Evolutionary conservation across 92 coral and sea anemone genomes (phyloP).

Genomic region (Porites lobata): DNA sequence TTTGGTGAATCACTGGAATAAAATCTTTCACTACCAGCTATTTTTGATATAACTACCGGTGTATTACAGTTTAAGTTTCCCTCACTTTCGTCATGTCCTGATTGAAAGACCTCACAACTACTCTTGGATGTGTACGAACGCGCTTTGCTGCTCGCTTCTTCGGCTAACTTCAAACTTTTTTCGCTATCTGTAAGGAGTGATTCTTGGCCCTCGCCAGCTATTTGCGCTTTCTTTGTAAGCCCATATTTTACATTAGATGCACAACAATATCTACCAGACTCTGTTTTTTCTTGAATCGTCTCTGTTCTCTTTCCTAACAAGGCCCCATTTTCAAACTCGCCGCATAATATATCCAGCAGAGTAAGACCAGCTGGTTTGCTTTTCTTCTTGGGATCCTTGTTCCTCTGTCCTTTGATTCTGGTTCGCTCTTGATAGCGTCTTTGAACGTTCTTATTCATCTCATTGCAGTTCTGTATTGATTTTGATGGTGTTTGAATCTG

Average conservation of each 20-base stretch:
- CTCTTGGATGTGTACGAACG: neutral
- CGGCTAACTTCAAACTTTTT: neutral
- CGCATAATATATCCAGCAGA: conserved; percentile 37
- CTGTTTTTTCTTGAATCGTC: neutral
- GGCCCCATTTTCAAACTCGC: conserved; percentile 28
- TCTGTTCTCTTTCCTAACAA: neutral
- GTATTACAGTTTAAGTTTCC: neutral
- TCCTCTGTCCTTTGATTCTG: neutral
- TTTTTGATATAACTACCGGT: neutral
- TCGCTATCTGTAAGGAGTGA: neutral
- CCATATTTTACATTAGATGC: neutral
- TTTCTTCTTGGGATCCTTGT: neutral
- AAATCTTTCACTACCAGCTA: neutral
- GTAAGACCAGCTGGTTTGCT: neutral
- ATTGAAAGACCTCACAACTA: neutral
- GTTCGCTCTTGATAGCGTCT: neutral
- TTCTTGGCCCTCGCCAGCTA: neutral
- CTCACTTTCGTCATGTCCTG: neutral
- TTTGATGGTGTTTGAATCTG: neutral
- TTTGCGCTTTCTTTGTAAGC: neutral
- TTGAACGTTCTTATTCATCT: neutral
- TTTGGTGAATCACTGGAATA: neutral
- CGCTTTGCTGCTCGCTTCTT: neutral
- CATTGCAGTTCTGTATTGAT: neutral
- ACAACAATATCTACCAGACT: neutral